Evolutionary conservation across 2,797 vertebrate genomes (phyloP).

Genomic region (Sebastes cheni): DNA sequence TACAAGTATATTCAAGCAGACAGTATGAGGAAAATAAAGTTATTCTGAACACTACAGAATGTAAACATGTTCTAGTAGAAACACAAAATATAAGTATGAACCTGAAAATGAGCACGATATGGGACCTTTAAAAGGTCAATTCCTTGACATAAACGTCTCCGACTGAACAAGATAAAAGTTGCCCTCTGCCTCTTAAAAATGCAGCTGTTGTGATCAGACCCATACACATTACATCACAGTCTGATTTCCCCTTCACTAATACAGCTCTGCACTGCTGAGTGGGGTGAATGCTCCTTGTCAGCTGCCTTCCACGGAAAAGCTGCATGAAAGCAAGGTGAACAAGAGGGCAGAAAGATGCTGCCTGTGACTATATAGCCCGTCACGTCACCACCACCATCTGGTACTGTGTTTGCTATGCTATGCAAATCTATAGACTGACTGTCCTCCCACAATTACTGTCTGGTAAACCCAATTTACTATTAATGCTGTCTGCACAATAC

Average conservation of each 20-base stretch:
- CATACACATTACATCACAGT: constrained; percentile 1
- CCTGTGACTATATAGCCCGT: constrained; percentile 34
- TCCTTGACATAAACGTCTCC: neutral
- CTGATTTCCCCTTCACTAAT: constrained; percentile 20
- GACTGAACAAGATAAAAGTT: neutral
- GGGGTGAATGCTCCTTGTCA: constrained; percentile 38
- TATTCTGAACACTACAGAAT: no score
- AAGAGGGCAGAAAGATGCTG: constrained; percentile 47
- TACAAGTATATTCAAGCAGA: no score
- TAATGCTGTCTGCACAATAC: constrained; percentile 18
- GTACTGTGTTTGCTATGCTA: constrained; percentile 32
- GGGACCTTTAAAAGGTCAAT: neutral
- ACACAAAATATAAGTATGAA: no score
- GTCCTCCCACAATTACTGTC: constrained; percentile 19
- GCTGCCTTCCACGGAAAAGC: constrained; percentile 28
- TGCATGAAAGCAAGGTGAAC: constrained; percentile 57
- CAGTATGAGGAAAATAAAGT: no score
- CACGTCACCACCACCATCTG: constrained; percentile 56
- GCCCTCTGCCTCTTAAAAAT: neutral
- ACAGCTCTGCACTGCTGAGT: constrained; percentile 15
- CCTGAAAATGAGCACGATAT: no score
- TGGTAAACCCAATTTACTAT: constrained; percentile 5
- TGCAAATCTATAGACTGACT: constrained; percentile 37
- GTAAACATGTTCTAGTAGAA: no score
- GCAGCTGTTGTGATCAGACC: constrained; percentile 15